Percentiles rank a stretch among this genome's conserved stretches.
phyloP scores from a whole-genome alignment of 2,113 vertebrate species.

The Progne subis region DNA sequence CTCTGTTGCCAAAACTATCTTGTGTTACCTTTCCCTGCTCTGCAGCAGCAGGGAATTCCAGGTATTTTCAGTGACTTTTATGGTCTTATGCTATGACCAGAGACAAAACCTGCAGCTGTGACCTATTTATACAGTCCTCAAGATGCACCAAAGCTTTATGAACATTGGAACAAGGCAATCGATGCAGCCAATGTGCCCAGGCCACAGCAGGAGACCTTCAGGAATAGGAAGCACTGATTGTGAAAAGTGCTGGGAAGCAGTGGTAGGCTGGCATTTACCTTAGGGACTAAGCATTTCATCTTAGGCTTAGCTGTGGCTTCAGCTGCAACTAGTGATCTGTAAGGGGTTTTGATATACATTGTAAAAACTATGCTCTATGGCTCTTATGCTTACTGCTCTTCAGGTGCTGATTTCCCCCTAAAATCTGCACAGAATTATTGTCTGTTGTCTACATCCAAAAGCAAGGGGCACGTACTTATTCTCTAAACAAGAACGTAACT shows the following conservation, averaged over 20 bases:
- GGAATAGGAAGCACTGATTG: not conserved
- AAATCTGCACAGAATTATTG: not conserved
- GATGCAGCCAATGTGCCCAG: rapidly evolving
- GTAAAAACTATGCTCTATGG: not conserved
- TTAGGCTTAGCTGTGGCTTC: not conserved
- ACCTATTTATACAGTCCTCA: not conserved
- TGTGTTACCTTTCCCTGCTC: not conserved
- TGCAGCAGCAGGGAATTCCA: not conserved
- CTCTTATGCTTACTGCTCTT: not conserved
- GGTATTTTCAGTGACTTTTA: not conserved
- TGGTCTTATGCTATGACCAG: not conserved
- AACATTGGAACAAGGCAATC: not conserved
- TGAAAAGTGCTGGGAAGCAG: not conserved
- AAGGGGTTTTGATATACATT: not conserved
- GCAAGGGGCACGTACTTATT: not conserved
- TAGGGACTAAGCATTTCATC: not conserved
- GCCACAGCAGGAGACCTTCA: not conserved
- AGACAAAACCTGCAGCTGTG: not conserved
- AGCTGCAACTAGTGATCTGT: no score
- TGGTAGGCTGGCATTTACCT: not conserved
- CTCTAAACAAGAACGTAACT: not conserved
- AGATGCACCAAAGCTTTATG: not conserved
- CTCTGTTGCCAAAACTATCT: not conserved
- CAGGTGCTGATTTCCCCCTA: not conserved
- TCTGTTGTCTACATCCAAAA: not conserved